Conservation (phyloP, 2,888 invertebrate species). For the Drosophila neutralis region DNA sequence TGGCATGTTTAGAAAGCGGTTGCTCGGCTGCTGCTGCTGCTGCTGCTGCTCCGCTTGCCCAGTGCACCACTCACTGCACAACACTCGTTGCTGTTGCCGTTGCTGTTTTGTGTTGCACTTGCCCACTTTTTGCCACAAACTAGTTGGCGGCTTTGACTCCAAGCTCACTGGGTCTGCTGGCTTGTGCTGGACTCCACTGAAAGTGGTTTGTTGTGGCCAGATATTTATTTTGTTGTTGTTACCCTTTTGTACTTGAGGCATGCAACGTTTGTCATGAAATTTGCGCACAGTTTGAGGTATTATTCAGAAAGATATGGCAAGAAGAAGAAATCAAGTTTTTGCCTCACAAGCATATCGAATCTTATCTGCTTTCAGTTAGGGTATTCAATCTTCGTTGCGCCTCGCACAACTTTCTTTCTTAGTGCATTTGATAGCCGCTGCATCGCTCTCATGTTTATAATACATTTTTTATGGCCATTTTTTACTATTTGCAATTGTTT, state of each 20-base stretch:
- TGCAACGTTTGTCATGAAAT: not conserved
- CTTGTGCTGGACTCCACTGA: slow-evolving; percentile 31
- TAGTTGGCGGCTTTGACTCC: slow-evolving; percentile 32
- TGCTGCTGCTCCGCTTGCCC: slow-evolving; percentile 65
- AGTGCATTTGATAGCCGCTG: slow-evolving; percentile 15
- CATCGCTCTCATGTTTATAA: not conserved
- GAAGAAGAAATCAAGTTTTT: not conserved
- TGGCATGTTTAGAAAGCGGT: slow-evolving; percentile 73
- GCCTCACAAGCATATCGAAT: too few relatives aligned
- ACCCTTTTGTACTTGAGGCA: not conserved
- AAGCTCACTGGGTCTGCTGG: slow-evolving; percentile 30
- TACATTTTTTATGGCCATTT: slow-evolving; percentile 16
- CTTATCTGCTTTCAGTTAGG: not conserved
- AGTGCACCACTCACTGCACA: slow-evolving; percentile 63
- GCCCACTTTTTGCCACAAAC: slow-evolving; percentile 52
- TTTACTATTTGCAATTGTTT: slow-evolving; percentile 53
- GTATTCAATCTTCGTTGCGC: not conserved
- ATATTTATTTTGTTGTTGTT: not conserved
- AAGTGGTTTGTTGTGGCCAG: slow-evolving; percentile 52
- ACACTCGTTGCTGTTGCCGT: not conserved
- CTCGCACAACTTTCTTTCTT: not conserved
- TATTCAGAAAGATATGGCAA: not conserved
- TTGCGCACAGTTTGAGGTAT: not conserved
- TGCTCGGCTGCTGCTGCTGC: slow-evolving; percentile 38
- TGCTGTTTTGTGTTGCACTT: slow-evolving; percentile 45